Evolutionary conservation across 2,888 invertebrate species (phyloP).

Genomic region (Limnephilus marmoratus): DNA sequence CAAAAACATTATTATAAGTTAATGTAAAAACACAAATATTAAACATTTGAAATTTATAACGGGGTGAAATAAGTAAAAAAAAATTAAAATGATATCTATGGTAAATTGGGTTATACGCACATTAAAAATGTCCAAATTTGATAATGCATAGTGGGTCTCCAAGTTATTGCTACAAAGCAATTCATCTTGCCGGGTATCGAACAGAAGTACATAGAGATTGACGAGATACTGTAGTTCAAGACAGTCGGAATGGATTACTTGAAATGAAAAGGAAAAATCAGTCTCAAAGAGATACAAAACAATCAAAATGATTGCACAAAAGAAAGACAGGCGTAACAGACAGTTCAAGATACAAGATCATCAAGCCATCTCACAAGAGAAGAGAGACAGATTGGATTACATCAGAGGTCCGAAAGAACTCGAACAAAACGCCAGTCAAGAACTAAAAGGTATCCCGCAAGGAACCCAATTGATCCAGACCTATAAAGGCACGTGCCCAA

Average conservation of each 20-base stretch:
- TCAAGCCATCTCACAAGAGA: constrained; percentile 4
- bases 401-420: constrained; percentile 13
- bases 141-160: too few relatives aligned
- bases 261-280: constrained; percentile 3
- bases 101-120: too few relatives aligned
- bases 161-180: too few relatives aligned
- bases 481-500: constrained; percentile 48
- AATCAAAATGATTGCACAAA: constrained; percentile 18
- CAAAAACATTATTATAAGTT: too few relatives aligned
- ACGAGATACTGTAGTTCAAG: neutral
- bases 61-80: neutral
- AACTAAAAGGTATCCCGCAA: constrained; percentile 20
- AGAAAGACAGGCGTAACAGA: neutral
- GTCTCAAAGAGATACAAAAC: neutral
- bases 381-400: constrained; percentile 34
- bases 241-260: neutral
- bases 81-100: too few relatives aligned
- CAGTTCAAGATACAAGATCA: constrained; percentile 8
- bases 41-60: neutral
- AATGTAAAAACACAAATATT: too few relatives aligned
- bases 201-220: neutral
- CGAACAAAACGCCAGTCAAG: constrained; percentile 26
- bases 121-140: too few relatives aligned
- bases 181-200: too few relatives aligned
- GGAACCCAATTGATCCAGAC: neutral